A percentile compares a stretch with the other conserved stretches of the same genome.
These are phyloP conservation scores for Lordiphosa andalusiaca DNA, from an alignment of 2,888 invertebrate genomes.

Conservation along the genomic window DNA sequence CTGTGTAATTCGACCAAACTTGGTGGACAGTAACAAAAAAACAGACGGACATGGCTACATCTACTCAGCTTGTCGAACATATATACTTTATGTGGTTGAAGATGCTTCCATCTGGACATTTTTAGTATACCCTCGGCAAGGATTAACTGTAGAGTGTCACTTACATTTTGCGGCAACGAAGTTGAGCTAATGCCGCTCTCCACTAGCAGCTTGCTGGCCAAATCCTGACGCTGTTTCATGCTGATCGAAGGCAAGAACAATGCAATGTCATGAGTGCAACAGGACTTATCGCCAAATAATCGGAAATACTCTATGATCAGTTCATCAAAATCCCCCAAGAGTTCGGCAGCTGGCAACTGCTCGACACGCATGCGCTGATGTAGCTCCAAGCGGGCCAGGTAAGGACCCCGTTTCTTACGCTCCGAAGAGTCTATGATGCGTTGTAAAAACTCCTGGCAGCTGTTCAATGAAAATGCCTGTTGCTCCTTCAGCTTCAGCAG, in stretches of 20 bases:
- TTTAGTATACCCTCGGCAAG: no score
- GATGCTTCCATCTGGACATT: no score
- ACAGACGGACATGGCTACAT: no score
- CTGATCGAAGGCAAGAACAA: slow-evolving; percentile 86
- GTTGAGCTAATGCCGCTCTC: slow-evolving; percentile 85
- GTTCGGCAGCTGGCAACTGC: slow-evolving; percentile 81
- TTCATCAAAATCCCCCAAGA: slow-evolving; percentile 85
- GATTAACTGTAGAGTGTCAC: slow-evolving; percentile 47
- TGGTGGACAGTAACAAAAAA: no score
- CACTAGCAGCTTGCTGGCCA: slow-evolving; percentile 83
- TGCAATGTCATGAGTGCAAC: slow-evolving; percentile 91
- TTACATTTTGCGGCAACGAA: slow-evolving; percentile 84
- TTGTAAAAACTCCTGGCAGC: slow-evolving; percentile 77
- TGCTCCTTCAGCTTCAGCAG: slow-evolving; percentile 79
- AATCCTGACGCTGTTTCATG: slow-evolving; percentile 82
- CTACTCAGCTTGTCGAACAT: no score
- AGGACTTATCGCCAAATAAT: slow-evolving; percentile 91
- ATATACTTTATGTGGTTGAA: no score
- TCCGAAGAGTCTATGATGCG: slow-evolving; percentile 82
- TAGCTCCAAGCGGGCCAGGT: slow-evolving; percentile 90
- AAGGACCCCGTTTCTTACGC: slow-evolving; percentile 87
- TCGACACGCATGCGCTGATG: slow-evolving; percentile 83
- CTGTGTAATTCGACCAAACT: no score
- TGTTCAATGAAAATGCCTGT: no score
- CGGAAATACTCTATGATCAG: slow-evolving; percentile 89